A percentile compares a stretch with the other conserved stretches of the same genome.
phyloP scores from a whole-genome alignment of 2,797 vertebrate genomes.

The Tangara arthus region DNA sequence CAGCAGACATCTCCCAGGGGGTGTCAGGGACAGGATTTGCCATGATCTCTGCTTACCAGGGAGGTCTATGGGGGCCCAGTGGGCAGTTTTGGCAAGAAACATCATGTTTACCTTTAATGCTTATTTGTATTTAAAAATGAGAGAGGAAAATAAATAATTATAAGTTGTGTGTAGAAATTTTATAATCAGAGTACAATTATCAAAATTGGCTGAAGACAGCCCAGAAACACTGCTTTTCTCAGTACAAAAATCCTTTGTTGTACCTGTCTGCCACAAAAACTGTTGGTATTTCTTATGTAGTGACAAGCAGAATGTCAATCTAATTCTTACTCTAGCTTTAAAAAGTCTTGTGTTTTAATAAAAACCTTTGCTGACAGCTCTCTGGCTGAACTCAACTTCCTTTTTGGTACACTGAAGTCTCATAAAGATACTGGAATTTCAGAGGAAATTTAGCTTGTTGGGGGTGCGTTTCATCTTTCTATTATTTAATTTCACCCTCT shows the following conservation, averaged over 20 bases:
- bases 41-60: neutral
- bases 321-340: neutral
- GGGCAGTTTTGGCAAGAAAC: neutral
- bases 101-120: neutral
- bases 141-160: neutral
- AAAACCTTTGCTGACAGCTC: neutral
- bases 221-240: neutral
- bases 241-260: neutral
- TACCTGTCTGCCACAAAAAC: neutral
- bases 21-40: neutral
- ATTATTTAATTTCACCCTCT: neutral
- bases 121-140: neutral
- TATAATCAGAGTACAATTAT: neutral
- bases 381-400: neutral
- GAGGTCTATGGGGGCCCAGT: neutral
- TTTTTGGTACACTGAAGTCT: neutral
- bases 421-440: neutral
- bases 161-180: neutral
- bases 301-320: neutral
- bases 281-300: neutral
- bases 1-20: neutral
- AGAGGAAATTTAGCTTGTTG: neutral
- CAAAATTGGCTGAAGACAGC: neutral
- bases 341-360: neutral
- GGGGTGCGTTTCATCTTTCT: neutral